phyloP scores from a whole-genome alignment of 2,888 invertebrate genomes.

The Gari tellinella region DNA sequence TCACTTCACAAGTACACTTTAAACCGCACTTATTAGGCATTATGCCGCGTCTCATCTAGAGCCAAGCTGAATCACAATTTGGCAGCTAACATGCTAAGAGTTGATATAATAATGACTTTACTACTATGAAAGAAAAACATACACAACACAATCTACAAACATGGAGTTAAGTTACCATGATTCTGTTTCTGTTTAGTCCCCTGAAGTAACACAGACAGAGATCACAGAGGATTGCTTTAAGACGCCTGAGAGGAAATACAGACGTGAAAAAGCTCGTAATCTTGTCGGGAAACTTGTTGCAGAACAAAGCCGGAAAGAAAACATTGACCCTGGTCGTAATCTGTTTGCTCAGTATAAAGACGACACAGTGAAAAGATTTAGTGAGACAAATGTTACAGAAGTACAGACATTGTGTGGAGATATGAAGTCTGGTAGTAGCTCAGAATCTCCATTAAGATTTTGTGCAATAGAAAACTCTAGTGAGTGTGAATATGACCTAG shows the following conservation, averaged over 20 bases:
- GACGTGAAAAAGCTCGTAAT: not conserved
- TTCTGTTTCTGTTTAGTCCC: too few relatives aligned
- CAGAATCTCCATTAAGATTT: not conserved
- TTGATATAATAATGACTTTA: too few relatives aligned
- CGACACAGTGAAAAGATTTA: conserved; percentile 1
- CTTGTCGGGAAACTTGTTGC: not conserved
- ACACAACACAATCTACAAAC: too few relatives aligned
- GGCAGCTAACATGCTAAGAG: too few relatives aligned
- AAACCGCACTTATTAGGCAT: too few relatives aligned
- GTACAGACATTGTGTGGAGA: conserved; percentile 5
- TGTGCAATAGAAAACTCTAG: conserved; percentile 12
- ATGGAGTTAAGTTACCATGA: too few relatives aligned
- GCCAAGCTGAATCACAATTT: too few relatives aligned
- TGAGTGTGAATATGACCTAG: conserved; percentile 37
- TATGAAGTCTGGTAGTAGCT: conserved; percentile 9
- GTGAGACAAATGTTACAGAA: conserved; percentile 17
- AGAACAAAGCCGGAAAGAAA: conserved; percentile 28
- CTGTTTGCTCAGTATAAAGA: conserved; percentile 51
- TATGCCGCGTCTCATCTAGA: too few relatives aligned
- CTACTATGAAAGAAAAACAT: too few relatives aligned
- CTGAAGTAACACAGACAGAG: too few relatives aligned
- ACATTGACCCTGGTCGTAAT: conserved; percentile 36
- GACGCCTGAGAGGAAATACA: conserved; percentile 30
- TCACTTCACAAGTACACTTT: too few relatives aligned
- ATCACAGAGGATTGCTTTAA: not conserved